Base-by-base conservation (phyloP, 2,888 invertebrate genomes). In the Troides helena region DNA sequence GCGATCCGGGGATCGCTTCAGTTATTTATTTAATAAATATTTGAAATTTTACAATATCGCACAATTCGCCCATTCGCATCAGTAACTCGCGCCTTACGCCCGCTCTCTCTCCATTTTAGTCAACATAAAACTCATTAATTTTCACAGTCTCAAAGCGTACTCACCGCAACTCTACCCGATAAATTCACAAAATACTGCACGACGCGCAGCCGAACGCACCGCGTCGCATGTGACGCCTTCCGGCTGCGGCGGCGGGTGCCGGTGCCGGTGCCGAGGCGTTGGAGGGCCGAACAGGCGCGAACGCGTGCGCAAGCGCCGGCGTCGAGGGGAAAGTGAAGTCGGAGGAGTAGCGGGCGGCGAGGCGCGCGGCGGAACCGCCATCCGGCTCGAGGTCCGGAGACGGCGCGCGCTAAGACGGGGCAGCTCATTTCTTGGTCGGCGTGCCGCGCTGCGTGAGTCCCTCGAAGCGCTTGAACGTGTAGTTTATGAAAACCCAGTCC, bases 401-500 rank as follows among this genome's bases (percentile, higher is more conserved):
- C 64, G 59, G 56, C 57, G 70, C 70, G 59, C 66, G 62, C 68
- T 71, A 74, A 64, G 72, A 70, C 60, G 72, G 70, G 59, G 71
- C 69, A 60, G 93, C 91, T 89, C 87, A 96, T 93, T 96, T 96
- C 90, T 96, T 96, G 79, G 95, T 95, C 63, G 96, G 96, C 72
- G 96, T 95, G 74, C 97, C 97, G 80, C 98, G 94, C 87, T 98
- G 98, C 66, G 98, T 98, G 75, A 99, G 94, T 43, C 98, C 99
- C 92, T 99, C 99, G 92, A 99, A 99, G 78, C 99, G 95, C 90
- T 99, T 99, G 94, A 99, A 99, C 73, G 99, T 99, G 93, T 99
- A 99, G 94, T 99, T 99, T 86, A 99, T 99, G 92, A 99, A 99
- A 78, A 99, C 99, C 98, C 99, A 99, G 94, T 99, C 99, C 93